Evolutionary conservation across 2,888 invertebrate species (phyloP).

Genomic region (Branchellion lobata): DNA sequence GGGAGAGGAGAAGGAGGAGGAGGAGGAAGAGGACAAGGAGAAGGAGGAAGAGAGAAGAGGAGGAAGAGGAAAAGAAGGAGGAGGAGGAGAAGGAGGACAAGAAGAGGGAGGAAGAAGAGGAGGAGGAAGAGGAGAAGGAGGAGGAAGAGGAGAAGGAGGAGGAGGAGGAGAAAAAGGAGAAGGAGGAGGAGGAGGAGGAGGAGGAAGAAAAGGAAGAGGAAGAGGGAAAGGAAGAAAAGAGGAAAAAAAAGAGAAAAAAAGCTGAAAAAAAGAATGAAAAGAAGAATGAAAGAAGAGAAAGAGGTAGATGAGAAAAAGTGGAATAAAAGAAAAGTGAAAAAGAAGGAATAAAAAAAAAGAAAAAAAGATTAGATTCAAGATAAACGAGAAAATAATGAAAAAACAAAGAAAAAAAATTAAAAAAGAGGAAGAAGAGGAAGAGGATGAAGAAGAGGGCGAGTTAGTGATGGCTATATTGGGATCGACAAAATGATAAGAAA

Average conservation of each 20-base stretch:
- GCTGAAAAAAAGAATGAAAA: background rate
- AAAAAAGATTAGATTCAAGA: background rate
- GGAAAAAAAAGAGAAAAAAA: background rate
- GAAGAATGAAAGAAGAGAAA: background rate
- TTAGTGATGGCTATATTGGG: too few species aligned
- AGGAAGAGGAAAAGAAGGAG: too few species aligned
- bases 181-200: background rate
- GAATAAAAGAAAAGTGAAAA: background rate
- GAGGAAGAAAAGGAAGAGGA: background rate
- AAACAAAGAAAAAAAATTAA: background rate
- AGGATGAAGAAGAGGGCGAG: background rate
- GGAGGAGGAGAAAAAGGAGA: background rate
- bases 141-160: too few species aligned
- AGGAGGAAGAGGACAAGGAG: too few species aligned
- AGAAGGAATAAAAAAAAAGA: background rate
- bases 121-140: too few species aligned
- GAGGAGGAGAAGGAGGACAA: too few species aligned
- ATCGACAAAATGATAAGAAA: too few species aligned
- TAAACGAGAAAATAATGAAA: background rate
- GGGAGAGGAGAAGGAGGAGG: too few species aligned
- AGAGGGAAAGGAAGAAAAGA: background rate
- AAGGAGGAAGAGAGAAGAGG: too few species aligned
- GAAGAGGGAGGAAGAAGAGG: too few species aligned
- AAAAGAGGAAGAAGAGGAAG: background rate
- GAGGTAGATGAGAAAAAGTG: background rate